A percentile compares a stretch with the other conserved stretches of the same genome.
Evolutionary conservation across 2,797 vertebrate genomes (phyloP).

Genomic region (Gymnoscopelus braueri): DNA sequence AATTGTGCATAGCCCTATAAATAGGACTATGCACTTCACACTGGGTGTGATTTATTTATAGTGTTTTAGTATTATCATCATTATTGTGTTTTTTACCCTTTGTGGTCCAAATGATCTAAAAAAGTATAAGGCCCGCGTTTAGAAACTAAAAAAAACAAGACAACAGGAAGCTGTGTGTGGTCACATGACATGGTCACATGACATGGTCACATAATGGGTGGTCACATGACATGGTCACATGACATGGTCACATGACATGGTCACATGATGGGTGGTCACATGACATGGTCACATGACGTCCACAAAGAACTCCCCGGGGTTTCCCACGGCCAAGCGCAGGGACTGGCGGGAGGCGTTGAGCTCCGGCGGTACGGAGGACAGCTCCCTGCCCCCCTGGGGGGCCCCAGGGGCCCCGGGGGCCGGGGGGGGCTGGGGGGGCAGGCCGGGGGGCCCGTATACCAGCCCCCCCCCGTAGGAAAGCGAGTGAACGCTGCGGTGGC

Average conservation of each 20-base stretch:
- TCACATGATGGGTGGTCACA: too few species aligned
- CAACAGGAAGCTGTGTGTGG: too few species aligned
- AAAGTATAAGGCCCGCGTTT: too few species aligned
- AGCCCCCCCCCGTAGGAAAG: conserved; percentile 81
- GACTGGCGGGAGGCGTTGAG: conserved; percentile 97
- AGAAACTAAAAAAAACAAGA: too few species aligned
- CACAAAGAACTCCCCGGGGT: conserved; percentile 98
- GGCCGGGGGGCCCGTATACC: conserved; percentile 89
- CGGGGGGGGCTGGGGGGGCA: conserved; percentile 86
- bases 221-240: conserved; percentile 83
- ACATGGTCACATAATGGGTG: too few species aligned
- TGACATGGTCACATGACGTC: conserved; percentile 93
- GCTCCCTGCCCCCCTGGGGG: conserved; percentile 90
- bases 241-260: conserved; percentile 94
- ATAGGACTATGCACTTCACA: too few species aligned
- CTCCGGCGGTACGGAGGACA: conserved; percentile 93
- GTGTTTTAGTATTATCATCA: too few species aligned
- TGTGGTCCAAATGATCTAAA: too few species aligned
- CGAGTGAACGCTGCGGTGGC: conserved; percentile 92
- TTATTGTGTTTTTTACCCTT: too few species aligned
- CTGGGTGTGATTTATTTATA: too few species aligned
- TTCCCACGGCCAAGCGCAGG: conserved; percentile 97
- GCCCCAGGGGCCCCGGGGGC: conserved; percentile 90
- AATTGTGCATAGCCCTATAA: too few species aligned
- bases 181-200: too few species aligned